Evolutionary conservation across 2,113 vertebrate species (phyloP).

Genomic region (Labeo catla): DNA sequence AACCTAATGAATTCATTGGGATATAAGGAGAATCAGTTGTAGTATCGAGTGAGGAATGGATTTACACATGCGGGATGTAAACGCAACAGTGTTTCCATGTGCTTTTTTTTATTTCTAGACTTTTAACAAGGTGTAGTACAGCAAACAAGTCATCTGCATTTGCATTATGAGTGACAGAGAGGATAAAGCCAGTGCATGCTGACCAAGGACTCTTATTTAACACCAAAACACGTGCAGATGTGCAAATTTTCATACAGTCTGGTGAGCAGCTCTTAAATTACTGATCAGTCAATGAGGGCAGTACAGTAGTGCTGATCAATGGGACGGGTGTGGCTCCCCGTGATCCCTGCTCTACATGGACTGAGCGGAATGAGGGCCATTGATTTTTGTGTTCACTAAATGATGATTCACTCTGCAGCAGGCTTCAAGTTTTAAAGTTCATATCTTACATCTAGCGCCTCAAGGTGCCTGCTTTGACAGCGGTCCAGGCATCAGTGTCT

Average conservation of each 20-base stretch:
- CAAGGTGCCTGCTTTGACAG: not conserved
- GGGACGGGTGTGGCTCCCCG: not conserved
- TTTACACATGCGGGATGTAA: not conserved
- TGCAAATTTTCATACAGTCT: constrained; percentile 32
- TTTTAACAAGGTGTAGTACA: not conserved
- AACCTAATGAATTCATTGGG: constrained; percentile 13
- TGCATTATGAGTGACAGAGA: not conserved
- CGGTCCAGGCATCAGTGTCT: not conserved
- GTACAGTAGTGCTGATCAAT: constrained; percentile 45
- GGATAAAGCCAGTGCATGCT: not conserved
- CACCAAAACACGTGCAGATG: constrained; percentile 16
- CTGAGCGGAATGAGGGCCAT: not conserved
- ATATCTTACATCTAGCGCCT: not conserved
- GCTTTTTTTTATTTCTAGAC: not conserved
- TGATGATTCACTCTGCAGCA: constrained; percentile 29
- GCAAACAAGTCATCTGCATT: not conserved
- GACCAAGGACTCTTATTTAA: not conserved
- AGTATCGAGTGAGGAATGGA: not conserved
- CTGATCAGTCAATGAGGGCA: constrained; percentile 16
- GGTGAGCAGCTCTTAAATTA: constrained; percentile 30
- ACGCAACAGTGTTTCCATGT: not conserved
- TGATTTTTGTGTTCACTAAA: constrained; percentile 21
- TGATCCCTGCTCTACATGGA: constrained; percentile 37
- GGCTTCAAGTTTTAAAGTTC: constrained; percentile 28
- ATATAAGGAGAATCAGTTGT: not conserved